Evolutionary conservation across 2,797 vertebrate genomes (phyloP), one percentile per base, ranked within the genome.

Genomic region (Ispidina picta): DNA sequence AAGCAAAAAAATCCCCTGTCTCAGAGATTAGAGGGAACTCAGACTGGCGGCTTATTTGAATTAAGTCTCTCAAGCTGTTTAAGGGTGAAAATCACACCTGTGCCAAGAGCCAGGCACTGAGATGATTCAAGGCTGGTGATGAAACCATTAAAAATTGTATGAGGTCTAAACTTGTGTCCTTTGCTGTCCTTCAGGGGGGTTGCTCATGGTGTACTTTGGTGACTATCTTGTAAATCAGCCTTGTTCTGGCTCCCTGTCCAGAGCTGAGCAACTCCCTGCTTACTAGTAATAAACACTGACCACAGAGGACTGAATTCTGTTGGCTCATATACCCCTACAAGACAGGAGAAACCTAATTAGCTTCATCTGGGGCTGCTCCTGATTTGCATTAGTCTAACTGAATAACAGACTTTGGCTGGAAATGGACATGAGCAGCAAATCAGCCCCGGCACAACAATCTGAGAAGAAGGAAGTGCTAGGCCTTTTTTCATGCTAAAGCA

Each of bases 311-410:
- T 81, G 70, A 89, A 90, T 72, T 83, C 59, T 93, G 71, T 54
- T 70, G 64, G 33, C 56, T 70, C 3, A 15, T 84, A 58, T 29
- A 69, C 11, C 62, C 35, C 29, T 55, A 5, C n/a, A 20, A 82
- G 71, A 76, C 68, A 48, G 25, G 35, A 74, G 37, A 71, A 69
- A 75, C 15, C 29, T 82, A 64, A 74, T 39, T 28, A 48, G 2
- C 64, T 91, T 86, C 62, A 16, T 64, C 70, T 60, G 55, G 62
- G 86, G 31, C 90, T 70, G 72, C 26, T 92, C 28, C 75, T 95
- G 69, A 95, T 96, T 96, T 96, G 91, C 94, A 94, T 93, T 91
- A 83, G 83, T 92, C 93, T 95, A 95, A 95, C 89, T 71, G 88
- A 93, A 91, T 93, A 94, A 93, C 88, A 93, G 81, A 77, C 78